phyloP scores from a whole-genome alignment of 1,140 invertebrate genomes.

The Hylyphantes graminicola region DNA sequence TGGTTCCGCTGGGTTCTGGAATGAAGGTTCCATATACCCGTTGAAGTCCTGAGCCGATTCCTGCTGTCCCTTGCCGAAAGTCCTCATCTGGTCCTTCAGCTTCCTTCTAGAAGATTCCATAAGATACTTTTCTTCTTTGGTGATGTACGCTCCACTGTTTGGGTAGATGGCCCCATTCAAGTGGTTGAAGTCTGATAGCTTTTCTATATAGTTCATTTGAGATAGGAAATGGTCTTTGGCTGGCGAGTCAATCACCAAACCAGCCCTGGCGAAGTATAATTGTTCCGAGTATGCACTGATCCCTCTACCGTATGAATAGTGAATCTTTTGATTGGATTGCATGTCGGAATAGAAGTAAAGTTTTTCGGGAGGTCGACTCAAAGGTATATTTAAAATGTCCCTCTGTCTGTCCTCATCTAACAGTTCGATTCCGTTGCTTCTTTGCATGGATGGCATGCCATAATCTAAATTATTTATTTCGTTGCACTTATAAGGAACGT shows the following conservation, averaged over 20 bases:
- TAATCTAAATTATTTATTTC: slow-evolving; percentile 49
- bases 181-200: slow-evolving; percentile 41
- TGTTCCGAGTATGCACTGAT: slow-evolving; percentile 52
- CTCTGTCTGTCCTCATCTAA: background rate
- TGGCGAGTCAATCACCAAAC: slow-evolving; percentile 38
- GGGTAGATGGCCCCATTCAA: slow-evolving; percentile 45
- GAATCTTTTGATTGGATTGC: slow-evolving; percentile 47
- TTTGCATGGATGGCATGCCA: background rate
- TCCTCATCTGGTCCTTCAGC: slow-evolving; percentile 38
- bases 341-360: slow-evolving; percentile 45
- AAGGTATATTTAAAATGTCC: slow-evolving; percentile 43
- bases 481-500: slow-evolving; percentile 1
- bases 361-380: slow-evolving; percentile 2
- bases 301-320: slow-evolving; percentile 37
- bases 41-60: slow-evolving; percentile 25
- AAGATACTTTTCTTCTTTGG: slow-evolving; percentile 50
- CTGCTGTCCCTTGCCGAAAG: background rate
- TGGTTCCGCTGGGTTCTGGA: background rate
- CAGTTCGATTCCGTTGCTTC: slow-evolving; percentile 2
- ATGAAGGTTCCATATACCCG: slow-evolving; percentile 11
- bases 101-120: slow-evolving; percentile 42
- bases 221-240: slow-evolving; percentile 26
- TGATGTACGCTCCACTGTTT: slow-evolving; percentile 44
- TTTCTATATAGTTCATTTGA: slow-evolving; percentile 48
- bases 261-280: slow-evolving; percentile 40